Evolutionary conservation across 1,140 invertebrate genomes (phyloP).

Genomic region (Rhynchophorus ferrugineus): DNA sequence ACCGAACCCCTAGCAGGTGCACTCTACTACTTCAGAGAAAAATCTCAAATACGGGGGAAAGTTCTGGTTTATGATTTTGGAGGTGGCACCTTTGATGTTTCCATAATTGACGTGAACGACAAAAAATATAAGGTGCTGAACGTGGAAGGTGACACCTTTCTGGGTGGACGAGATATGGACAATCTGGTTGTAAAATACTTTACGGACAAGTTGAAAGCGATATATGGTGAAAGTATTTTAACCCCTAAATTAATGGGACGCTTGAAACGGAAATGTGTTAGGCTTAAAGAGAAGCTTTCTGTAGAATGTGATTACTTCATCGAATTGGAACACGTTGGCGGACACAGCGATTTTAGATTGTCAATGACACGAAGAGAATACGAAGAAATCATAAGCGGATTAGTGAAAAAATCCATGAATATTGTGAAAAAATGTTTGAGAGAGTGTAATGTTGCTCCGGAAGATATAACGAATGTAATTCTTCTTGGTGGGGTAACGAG

Average conservation of each 20-base stretch:
- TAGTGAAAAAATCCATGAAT: slow-evolving; percentile 49
- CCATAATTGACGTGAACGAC: slow-evolving; percentile 65
- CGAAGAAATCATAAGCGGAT: slow-evolving; percentile 58
- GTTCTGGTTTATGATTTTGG: slow-evolving; percentile 55
- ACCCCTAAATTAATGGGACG: background rate
- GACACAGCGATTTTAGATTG: slow-evolving; percentile 55
- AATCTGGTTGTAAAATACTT: slow-evolving; percentile 41
- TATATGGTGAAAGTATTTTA: background rate
- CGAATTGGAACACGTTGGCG: background rate
- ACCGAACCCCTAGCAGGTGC: slow-evolving; percentile 64
- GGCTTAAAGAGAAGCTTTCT: background rate
- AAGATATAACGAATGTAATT: slow-evolving; percentile 50
- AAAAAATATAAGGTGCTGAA: slow-evolving; percentile 58
- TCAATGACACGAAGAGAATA: slow-evolving; percentile 56
- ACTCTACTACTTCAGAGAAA: slow-evolving; percentile 46
- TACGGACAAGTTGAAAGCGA: background rate
- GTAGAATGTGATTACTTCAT: background rate
- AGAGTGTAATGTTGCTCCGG: slow-evolving; percentile 5
- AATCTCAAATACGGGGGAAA: slow-evolving; percentile 28
- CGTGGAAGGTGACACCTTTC: slow-evolving; percentile 58
- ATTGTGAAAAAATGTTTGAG: slow-evolving; percentile 15
- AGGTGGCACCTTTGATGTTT: slow-evolving; percentile 74
- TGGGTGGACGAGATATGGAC: slow-evolving; percentile 67
- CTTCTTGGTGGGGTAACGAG: slow-evolving; percentile 57
- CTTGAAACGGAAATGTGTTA: background rate